Conservation (phyloP, 35 echinoderm and acorn worm genomes). For the Lytechinus variegatus region DNA sequence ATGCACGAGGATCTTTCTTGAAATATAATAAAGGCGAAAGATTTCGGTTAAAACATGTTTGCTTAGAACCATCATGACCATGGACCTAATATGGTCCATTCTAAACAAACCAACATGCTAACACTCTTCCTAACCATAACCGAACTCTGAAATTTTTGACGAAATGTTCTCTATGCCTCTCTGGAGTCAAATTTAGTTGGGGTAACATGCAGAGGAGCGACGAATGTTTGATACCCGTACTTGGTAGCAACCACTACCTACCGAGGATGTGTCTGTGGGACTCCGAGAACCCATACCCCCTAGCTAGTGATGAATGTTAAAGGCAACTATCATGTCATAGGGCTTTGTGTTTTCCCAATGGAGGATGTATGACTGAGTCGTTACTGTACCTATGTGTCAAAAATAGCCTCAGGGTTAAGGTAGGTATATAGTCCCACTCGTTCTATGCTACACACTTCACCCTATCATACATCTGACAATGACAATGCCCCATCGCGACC, state of each 20-base stretch:
- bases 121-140: too few species aligned
- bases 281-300: neutral
- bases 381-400: conserved; percentile 46
- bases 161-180: too few species aligned
- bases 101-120: too few species aligned
- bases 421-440: neutral
- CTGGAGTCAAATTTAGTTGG: neutral
- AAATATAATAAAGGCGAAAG: too few species aligned
- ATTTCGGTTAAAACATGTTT: too few species aligned
- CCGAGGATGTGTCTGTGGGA: neutral
- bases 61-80: too few species aligned
- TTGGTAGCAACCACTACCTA: neutral
- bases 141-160: too few species aligned
- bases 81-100: too few species aligned
- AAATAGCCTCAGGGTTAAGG: conserved; percentile 7
- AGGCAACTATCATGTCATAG: neutral
- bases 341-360: neutral
- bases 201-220: neutral
- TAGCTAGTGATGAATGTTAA: neutral
- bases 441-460: neutral
- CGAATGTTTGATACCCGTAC: neutral
- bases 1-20: too few species aligned
- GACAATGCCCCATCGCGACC: neutral
- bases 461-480: neutral
- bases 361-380: conserved; percentile 40